Percentiles rank a stretch among this genome's conserved stretches.
Evolutionary conservation across 2,113 vertebrate genomes (phyloP).

Genomic region (Sebastes schlegelii): DNA sequence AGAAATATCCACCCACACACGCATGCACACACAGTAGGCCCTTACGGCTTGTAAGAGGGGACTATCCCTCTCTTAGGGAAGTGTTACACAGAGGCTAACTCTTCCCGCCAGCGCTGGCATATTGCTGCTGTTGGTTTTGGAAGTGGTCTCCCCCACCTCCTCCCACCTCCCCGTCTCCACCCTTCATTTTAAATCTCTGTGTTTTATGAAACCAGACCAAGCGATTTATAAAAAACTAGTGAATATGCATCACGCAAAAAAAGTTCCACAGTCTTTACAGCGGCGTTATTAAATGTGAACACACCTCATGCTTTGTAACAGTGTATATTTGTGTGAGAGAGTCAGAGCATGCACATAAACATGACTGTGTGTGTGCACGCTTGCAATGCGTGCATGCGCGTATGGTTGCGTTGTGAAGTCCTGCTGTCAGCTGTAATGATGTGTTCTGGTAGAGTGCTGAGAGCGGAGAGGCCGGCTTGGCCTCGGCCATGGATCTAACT

Average conservation of each 20-base stretch:
- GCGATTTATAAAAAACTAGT: slow-evolving; percentile 38
- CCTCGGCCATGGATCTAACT: slow-evolving; percentile 80
- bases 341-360: slow-evolving; percentile 31
- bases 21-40: slow-evolving; percentile 41
- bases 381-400: slow-evolving; percentile 21
- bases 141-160: slow-evolving; percentile 43
- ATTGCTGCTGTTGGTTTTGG: slow-evolving; percentile 74
- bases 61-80: slow-evolving; percentile 78
- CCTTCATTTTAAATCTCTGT: slow-evolving; percentile 46
- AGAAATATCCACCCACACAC: slow-evolving; percentile 65
- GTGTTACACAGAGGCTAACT: slow-evolving; percentile 76
- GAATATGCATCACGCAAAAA: slow-evolving; percentile 36
- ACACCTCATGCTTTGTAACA: slow-evolving; percentile 38
- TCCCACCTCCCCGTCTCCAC: background rate
- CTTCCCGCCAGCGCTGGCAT: slow-evolving; percentile 64
- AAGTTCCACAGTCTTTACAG: slow-evolving; percentile 44
- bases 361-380: slow-evolving; percentile 11
- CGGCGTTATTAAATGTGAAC: slow-evolving; percentile 33
- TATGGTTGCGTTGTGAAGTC: slow-evolving; percentile 62
- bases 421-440: slow-evolving; percentile 81
- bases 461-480: slow-evolving; percentile 75
- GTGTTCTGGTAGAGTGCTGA: slow-evolving; percentile 77
- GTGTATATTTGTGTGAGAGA: slow-evolving; percentile 5
- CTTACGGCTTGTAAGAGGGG: slow-evolving; percentile 66
- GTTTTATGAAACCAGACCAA: slow-evolving; percentile 60